These are phyloP conservation scores for Corythornis madagascariensis DNA, from an alignment of 2,113 vertebrate species.

Conservation along the genomic window DNA sequence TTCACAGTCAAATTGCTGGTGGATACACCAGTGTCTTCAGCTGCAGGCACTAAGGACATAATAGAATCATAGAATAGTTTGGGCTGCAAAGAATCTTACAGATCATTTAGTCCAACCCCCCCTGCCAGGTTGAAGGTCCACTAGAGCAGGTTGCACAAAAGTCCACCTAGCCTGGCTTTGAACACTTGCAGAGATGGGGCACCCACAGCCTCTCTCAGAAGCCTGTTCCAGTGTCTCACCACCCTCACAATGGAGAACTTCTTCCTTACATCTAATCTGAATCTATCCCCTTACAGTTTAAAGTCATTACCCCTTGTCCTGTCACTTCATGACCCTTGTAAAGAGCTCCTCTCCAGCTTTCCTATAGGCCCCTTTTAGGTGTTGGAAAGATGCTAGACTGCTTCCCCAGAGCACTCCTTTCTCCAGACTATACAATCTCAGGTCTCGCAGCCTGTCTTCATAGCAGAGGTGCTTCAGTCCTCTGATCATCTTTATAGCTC, in stretches of 20 bases:
- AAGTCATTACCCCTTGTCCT: background rate
- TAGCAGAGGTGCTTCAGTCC: background rate
- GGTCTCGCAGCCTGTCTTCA: background rate
- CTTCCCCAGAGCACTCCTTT: background rate
- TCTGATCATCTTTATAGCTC: background rate
- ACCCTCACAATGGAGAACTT: background rate
- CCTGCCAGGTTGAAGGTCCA: background rate
- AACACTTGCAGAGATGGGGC: background rate
- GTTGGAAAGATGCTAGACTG: background rate
- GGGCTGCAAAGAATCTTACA: background rate
- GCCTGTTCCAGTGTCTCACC: background rate
- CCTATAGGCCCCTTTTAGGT: background rate
- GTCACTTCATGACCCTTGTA: background rate
- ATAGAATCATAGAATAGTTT: background rate
- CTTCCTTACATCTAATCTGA: background rate
- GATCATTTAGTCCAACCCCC: background rate
- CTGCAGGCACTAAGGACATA: background rate
- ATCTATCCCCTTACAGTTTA: background rate
- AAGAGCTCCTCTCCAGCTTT: background rate
- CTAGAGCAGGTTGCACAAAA: background rate
- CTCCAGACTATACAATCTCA: background rate
- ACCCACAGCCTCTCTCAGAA: background rate
- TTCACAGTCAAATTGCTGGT: background rate
- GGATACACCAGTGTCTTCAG: fast-evolving
- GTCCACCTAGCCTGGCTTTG: background rate